Evolutionary conservation across 2,888 invertebrate species (phyloP).

Genomic region (Chloromyia formosa): DNA sequence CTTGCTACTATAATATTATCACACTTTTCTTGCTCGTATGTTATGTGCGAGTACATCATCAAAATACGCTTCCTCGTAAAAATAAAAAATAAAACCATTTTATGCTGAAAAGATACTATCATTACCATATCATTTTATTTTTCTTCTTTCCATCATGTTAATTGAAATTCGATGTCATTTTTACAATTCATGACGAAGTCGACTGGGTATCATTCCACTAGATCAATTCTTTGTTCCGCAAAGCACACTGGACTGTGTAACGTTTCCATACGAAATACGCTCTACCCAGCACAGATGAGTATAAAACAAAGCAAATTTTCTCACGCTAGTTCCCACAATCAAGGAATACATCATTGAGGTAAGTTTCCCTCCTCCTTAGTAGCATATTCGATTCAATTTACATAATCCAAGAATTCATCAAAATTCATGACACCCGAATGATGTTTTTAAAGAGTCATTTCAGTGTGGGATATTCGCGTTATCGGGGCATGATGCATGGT

Average conservation of each 20-base stretch:
- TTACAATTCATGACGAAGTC: not conserved
- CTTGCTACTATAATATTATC: too few species aligned
- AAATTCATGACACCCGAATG: slow-evolving; percentile 33
- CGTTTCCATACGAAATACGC: not conserved
- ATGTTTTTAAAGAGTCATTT: slow-evolving; percentile 9
- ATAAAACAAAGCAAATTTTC: slow-evolving; percentile 19
- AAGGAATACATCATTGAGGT: not conserved
- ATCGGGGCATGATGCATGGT: not conserved
- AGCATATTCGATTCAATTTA: slow-evolving; percentile 29
- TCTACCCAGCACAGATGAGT: not conserved
- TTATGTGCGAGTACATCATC: too few species aligned
- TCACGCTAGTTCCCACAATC: slow-evolving; percentile 32
- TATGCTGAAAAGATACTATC: too few species aligned
- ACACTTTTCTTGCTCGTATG: too few species aligned
- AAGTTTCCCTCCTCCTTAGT: not conserved
- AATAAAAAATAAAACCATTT: too few species aligned
- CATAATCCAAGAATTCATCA: slow-evolving; percentile 36
- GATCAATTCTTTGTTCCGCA: not conserved
- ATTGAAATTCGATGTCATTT: not conserved
- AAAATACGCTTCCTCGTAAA: too few species aligned
- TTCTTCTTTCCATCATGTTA: too few species aligned
- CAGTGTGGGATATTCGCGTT: not conserved
- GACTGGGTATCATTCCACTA: not conserved
- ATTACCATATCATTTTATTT: too few species aligned
- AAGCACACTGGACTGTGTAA: not conserved